Percentiles rank a stretch among this genome's conserved stretches.
phyloP scores from a whole-genome alignment of 2,113 vertebrate species.

The Vireo altiloquus region DNA sequence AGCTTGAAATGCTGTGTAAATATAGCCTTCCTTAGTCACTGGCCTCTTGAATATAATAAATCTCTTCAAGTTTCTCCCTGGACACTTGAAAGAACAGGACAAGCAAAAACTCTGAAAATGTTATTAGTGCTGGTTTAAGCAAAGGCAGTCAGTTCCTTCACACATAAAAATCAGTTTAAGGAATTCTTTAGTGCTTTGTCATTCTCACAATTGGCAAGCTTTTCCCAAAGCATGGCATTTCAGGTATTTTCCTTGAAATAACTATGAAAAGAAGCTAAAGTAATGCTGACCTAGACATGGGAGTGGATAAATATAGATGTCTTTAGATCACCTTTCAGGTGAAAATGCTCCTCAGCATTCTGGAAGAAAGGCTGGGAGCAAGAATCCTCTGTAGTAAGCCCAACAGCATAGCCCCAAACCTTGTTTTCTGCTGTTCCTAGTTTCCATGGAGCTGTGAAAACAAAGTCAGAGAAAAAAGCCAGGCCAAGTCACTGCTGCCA shows the following conservation, averaged over 20 bases:
- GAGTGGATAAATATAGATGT: neutral
- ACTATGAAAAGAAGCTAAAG: neutral
- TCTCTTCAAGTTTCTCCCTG: neutral
- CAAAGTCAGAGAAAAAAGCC: conserved; percentile 4
- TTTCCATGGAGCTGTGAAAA: conserved; percentile 42
- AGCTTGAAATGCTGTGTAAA: neutral
- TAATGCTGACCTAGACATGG: neutral
- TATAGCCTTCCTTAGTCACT: neutral
- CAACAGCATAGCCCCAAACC: neutral
- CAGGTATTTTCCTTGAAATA: neutral
- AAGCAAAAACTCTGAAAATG: neutral
- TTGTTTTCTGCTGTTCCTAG: neutral
- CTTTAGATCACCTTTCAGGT: neutral
- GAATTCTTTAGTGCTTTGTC: neutral
- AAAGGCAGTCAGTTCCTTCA: neutral
- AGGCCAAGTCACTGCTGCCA: conserved; percentile 41
- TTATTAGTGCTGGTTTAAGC: neutral
- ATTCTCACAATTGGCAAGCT: neutral
- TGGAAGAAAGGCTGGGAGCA: neutral
- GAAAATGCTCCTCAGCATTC: neutral
- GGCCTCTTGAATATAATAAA: neutral
- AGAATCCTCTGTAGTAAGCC: neutral
- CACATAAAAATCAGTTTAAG: neutral
- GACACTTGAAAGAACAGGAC: neutral
- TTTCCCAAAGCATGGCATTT: neutral